Evolutionary conservation across 2,888 invertebrate genomes (phyloP).

Genomic region (Zygaena filipendulae): DNA sequence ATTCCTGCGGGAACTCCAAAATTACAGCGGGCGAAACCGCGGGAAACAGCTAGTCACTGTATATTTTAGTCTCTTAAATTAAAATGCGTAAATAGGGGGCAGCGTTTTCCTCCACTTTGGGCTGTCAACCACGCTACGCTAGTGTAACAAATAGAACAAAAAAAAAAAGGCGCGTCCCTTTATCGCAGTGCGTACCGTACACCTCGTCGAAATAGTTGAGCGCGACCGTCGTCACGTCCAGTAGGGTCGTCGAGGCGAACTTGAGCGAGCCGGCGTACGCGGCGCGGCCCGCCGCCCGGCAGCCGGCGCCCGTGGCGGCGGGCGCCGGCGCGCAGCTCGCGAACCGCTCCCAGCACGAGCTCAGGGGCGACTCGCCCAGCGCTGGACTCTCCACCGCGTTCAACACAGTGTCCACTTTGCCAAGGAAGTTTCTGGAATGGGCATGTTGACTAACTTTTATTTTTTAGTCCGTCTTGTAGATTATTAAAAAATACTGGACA

Average conservation of each 20-base stretch:
- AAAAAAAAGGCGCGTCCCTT: too few relatives aligned
- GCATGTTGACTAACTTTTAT: too few relatives aligned
- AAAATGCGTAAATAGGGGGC: too few relatives aligned
- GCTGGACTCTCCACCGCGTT: slow-evolving; percentile 28
- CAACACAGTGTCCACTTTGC: slow-evolving; percentile 41
- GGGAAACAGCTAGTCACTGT: too few relatives aligned
- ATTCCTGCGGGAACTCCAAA: too few relatives aligned
- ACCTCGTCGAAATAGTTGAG: slow-evolving; percentile 43
- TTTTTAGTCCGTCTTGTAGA: too few relatives aligned
- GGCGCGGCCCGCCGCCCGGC: slow-evolving; percentile 27
- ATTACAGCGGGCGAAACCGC: too few relatives aligned
- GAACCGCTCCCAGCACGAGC: slow-evolving; percentile 33
- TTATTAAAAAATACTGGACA: too few relatives aligned
- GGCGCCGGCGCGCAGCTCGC: slow-evolving; percentile 25
- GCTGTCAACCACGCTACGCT: too few relatives aligned
- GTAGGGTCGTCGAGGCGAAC: slow-evolving; percentile 34
- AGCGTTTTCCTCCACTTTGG: too few relatives aligned
- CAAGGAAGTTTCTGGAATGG: slow-evolving; percentile 38
- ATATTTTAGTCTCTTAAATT: too few relatives aligned
- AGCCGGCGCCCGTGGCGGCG: slow-evolving; percentile 18
- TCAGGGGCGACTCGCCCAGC: slow-evolving; percentile 23
- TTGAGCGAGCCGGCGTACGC: slow-evolving; percentile 35
- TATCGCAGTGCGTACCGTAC: slow-evolving; percentile 43
- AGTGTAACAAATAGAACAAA: too few relatives aligned
- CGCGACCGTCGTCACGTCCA: slow-evolving; percentile 35